Evolutionary conservation across 2,113 vertebrate genomes (phyloP).

Genomic region (Gavia stellata): DNA sequence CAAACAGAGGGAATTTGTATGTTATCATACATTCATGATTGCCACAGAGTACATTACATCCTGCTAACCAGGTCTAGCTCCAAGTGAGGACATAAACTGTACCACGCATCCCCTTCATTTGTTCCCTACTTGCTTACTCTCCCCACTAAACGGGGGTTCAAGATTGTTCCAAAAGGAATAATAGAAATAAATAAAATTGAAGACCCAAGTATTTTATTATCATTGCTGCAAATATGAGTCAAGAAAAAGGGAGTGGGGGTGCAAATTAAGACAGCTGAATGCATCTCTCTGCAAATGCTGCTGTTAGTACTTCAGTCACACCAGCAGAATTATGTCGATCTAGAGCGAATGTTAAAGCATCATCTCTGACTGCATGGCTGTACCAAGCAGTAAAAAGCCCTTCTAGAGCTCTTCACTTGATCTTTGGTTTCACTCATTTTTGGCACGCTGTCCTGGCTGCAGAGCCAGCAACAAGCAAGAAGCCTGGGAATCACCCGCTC

Average conservation of each 20-base stretch:
- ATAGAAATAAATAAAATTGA: background rate
- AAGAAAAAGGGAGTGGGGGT: background rate
- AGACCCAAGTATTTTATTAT: background rate
- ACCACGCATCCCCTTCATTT: background rate
- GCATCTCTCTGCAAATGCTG: background rate
- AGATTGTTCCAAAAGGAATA: background rate
- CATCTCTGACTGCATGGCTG: background rate
- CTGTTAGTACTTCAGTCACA: background rate
- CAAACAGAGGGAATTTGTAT: background rate
- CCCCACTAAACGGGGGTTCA: background rate
- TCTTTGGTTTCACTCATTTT: background rate
- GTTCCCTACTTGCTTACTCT: background rate
- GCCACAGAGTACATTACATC: background rate
- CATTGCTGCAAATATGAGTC: background rate
- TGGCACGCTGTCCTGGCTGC: background rate
- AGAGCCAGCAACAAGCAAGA: background rate
- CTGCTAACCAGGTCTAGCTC: background rate
- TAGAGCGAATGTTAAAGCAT: background rate
- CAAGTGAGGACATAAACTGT: background rate
- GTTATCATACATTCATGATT: background rate
- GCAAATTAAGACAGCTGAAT: background rate
- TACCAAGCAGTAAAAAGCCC: background rate
- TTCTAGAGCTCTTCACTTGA: background rate
- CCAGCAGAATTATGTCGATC: background rate
- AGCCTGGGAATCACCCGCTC: background rate